phyloP scores from a whole-genome alignment of 1,140 invertebrate genomes.

The Drosophila setifemur region DNA sequence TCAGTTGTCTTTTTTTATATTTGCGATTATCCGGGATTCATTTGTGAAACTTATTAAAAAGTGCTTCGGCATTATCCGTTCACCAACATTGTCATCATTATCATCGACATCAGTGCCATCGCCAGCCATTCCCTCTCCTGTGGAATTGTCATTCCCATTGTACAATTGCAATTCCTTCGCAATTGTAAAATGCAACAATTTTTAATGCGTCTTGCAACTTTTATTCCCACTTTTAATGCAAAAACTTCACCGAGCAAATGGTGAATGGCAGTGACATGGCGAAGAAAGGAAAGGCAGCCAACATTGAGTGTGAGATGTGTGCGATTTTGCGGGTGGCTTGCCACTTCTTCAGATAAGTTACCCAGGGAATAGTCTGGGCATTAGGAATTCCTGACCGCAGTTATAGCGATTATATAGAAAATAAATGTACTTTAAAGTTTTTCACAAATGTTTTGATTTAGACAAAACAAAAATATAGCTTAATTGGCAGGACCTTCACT shows the following conservation, averaged over 20 bases:
- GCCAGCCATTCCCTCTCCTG: too few relatives aligned
- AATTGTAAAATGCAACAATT: conserved; percentile 77
- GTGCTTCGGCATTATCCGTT: conserved; percentile 1
- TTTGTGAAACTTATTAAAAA: conserved; percentile 65
- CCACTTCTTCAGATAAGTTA: conserved; percentile 12
- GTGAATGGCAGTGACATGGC: conserved; percentile 27
- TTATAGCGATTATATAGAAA: too few relatives aligned
- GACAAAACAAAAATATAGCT: too few relatives aligned
- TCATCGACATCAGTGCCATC: conserved; percentile 13
- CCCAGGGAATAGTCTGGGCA: conserved; percentile 12
- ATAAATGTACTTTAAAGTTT: too few relatives aligned
- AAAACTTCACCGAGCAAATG: conserved; percentile 43
- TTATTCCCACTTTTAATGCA: conserved; percentile 75
- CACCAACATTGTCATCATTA: conserved; percentile 6
- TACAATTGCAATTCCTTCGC: conserved; percentile 54
- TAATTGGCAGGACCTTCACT: too few relatives aligned
- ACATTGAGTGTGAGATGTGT: not conserved
- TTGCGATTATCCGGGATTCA: conserved; percentile 23
- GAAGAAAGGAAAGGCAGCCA: conserved; percentile 5
- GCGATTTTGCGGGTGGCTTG: conserved; percentile 39
- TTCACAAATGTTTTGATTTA: too few relatives aligned
- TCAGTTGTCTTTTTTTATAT: conserved; percentile 1
- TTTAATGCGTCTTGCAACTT: conserved; percentile 75
- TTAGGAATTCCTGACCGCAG: not conserved
- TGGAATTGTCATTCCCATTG: conserved; percentile 19